Evolutionary conservation across 1,140 invertebrate genomes (phyloP), one percentile per base, ranked within the genome.

Genomic region (Zaprionus gabonicus): DNA sequence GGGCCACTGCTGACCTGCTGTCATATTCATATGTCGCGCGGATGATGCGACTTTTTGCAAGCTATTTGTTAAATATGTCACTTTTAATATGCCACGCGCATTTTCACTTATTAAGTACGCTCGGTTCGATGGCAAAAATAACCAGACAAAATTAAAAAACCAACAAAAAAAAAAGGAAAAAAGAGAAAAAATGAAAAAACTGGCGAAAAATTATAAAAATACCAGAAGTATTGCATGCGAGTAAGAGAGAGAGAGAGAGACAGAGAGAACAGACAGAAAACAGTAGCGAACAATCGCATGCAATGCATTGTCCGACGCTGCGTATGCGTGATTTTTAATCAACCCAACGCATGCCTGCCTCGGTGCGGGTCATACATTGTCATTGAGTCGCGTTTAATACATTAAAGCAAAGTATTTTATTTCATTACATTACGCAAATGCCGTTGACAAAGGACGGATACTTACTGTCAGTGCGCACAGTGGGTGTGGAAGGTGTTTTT

Each of bases 91-190:
- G 79, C 79, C 79, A 76, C 77, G 65, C 77, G 65, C 72, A 81
- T 81, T 81, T 81, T 81, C 79, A 81, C 79, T 81, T 81, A 81
- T 80, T 81, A 81, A 81, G 79, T 81, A 73, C 77, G 79, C 77
- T 76, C 76, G 77, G 72, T 75, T 78, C 78, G 60, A 71, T 75
- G 71, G 34, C 60, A 69, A 57, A 70, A 69, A 64, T 58, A 46
- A n/a, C 17, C 23, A 63, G 6, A 12, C 12, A 12, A 44, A 57
- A 20, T 20, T 25, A 70, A 63, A 64, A 68, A 46, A 13, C 20
- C 25, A 64, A 15, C 7, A 23, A 13, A 44, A 57, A 34, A 17
- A 44, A 64, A 51, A 59, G 7, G 1, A 31, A 9, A 34, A 10
- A 3, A 34, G 31, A 34, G 13, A 55, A 62, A 62, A 63, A 63